Conservation (phyloP, 2,888 invertebrate species). For the Trachelus stipa region DNA sequence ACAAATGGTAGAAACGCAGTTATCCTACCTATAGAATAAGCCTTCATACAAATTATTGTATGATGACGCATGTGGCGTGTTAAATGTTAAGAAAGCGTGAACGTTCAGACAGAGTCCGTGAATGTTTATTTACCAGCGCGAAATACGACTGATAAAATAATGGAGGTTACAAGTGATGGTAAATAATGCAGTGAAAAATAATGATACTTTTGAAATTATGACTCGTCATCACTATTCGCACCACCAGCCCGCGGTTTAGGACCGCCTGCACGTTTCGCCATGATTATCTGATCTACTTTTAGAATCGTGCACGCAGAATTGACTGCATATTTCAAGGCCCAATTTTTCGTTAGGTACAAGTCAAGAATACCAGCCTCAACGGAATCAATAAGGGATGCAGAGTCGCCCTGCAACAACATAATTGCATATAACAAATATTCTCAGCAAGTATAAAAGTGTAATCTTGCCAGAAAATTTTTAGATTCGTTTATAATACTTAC, state of each 20-base stretch:
- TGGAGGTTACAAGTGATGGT: background rate
- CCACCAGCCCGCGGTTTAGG: conserved; percentile 82
- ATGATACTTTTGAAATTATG: conserved; percentile 26
- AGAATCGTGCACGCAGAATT: conserved; percentile 93
- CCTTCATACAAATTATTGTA: background rate
- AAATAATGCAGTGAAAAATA: conserved; percentile 1
- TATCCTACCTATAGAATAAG: background rate
- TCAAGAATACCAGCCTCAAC: conserved; percentile 84
- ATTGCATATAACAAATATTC: conserved; percentile 9
- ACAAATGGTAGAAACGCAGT: conserved; percentile 2
- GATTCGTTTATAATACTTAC: conserved; percentile 59
- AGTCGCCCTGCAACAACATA: conserved; percentile 68
- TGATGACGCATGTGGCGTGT: background rate
- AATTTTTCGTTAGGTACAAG: conserved; percentile 86
- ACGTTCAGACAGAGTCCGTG: background rate
- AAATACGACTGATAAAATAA: background rate
- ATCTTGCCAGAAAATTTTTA: background rate
- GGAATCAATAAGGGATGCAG: conserved; percentile 79
- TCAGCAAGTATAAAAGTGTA: background rate
- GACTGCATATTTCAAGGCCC: conserved; percentile 96
- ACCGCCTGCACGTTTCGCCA: conserved; percentile 97
- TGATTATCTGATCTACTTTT: conserved; percentile 96
- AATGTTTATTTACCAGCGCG: background rate
- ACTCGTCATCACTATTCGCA: conserved; percentile 79
- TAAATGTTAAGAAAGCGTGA: conserved; percentile 1